Conservation (phyloP, 2,888 invertebrate species). For the Trissolcus brochymenae region DNA sequence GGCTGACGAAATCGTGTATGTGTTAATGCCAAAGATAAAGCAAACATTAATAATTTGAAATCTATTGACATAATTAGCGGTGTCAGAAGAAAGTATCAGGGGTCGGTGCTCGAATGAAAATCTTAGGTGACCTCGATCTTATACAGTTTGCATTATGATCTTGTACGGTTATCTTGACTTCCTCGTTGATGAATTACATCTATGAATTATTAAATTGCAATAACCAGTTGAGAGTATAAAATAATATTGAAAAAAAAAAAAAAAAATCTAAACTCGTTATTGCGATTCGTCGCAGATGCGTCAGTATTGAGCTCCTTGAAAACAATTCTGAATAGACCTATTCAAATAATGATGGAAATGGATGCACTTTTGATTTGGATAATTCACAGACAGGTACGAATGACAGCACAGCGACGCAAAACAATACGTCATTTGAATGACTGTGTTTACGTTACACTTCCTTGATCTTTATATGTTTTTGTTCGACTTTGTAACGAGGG, state of each 20-base stretch:
- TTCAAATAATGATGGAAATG: no score
- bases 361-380: constrained; percentile 8
- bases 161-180: constrained; percentile 23
- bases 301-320: no score
- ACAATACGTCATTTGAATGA: constrained; percentile 11
- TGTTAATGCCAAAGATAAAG: no score
- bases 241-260: no score
- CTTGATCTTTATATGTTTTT: constrained; percentile 53
- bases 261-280: no score
- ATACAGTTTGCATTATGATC: constrained; percentile 14
- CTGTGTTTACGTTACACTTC: constrained; percentile 17
- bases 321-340: no score
- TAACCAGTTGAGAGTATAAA: no score
- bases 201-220: no score
- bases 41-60: constrained; percentile 1
- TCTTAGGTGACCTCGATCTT: constrained; percentile 31
- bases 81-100: constrained; percentile 23
- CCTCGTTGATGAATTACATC: constrained; percentile 1
- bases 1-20: no score
- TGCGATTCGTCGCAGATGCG: no score
- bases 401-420: constrained; percentile 2
- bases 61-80: constrained; percentile 38
- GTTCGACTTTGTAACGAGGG: constrained; percentile 28
- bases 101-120: constrained; percentile 22
- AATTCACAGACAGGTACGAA: constrained; percentile 10